Evolutionary conservation across 2,797 vertebrate species (phyloP).

Genomic region (Dryobates pubescens): DNA sequence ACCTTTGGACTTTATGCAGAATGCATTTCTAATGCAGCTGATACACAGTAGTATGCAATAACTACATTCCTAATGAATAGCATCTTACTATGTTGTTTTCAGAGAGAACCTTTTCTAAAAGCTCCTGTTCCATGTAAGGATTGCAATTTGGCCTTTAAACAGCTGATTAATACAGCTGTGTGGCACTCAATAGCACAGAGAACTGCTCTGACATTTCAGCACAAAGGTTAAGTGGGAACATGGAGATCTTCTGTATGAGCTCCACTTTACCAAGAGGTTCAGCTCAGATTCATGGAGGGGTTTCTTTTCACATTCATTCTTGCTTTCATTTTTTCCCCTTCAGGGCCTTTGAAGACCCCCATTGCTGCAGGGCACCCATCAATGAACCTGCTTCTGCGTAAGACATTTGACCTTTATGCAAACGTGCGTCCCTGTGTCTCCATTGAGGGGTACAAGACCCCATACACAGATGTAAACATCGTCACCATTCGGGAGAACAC

Average conservation of each 20-base stretch:
- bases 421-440: constrained; percentile 95
- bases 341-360: constrained; percentile 95
- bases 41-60: not conserved
- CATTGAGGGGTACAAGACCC: constrained; percentile 93
- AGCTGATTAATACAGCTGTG: not conserved
- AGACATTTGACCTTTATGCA: constrained; percentile 95
- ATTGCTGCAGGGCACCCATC: constrained; percentile 96
- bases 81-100: not conserved
- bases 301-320: not conserved
- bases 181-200: not conserved
- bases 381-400: constrained; percentile 94
- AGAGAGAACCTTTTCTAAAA: not conserved
- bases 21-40: not conserved
- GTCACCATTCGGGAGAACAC: constrained; percentile 98
- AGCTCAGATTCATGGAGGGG: accelerated
- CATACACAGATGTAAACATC: constrained; percentile 92
- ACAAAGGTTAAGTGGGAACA: not conserved
- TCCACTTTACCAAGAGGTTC: not conserved
- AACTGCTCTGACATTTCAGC: not conserved
- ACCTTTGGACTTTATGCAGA: not conserved
- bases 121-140: not conserved
- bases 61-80: not conserved
- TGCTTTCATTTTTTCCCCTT: accelerated
- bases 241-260: not conserved
- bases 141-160: not conserved